Percentiles rank a stretch among this genome's conserved stretches.
phyloP scores from a whole-genome alignment of 2,888 invertebrate species.

The Marronus borbonicus region DNA sequence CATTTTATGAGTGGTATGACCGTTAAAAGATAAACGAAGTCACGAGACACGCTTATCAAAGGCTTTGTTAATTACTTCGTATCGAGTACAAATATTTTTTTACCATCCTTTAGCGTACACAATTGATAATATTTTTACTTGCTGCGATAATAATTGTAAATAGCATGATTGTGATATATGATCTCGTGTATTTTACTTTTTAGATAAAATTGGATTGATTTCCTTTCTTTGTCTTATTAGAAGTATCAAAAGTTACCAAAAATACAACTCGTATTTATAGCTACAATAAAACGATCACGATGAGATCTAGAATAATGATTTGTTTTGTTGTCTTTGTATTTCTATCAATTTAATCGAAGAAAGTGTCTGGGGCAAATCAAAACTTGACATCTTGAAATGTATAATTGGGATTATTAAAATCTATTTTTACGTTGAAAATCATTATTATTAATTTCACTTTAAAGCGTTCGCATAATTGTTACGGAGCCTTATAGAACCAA shows the following conservation, averaged over 20 bases:
- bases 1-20: background rate
- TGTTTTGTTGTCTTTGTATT: background rate
- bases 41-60: conserved; percentile 15
- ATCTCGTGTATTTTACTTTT: background rate
- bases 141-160: no score
- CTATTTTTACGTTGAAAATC: no score
- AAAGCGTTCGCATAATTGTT: no score
- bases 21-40: conserved; percentile 4
- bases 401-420: no score
- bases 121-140: no score
- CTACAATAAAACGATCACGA: background rate
- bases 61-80: conserved; percentile 8
- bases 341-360: background rate
- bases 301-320: conserved; percentile 44
- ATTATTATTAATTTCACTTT: no score
- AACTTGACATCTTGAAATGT: background rate
- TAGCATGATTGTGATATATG: background rate
- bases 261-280: background rate
- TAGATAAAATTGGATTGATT: background rate
- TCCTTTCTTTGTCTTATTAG: background rate
- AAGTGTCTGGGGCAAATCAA: background rate
- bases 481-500: no score
- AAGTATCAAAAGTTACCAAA: background rate
- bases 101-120: background rate
- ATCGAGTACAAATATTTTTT: conserved; percentile 9